Evolutionary conservation across 2,888 invertebrate species (phyloP).

Genomic region (Cerastoderma edule): DNA sequence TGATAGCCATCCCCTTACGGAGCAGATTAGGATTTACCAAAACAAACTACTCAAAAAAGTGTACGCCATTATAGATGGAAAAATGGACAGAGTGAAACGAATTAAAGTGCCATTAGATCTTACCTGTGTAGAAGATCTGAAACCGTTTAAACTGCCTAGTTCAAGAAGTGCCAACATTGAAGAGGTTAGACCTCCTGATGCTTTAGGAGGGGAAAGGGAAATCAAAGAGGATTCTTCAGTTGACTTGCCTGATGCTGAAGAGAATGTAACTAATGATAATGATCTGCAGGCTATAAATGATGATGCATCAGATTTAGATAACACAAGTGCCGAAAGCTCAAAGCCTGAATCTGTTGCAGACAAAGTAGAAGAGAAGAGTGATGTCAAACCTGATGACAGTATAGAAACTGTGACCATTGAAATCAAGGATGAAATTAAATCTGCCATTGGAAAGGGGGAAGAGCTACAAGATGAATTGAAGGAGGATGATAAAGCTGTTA

Average conservation of each 20-base stretch:
- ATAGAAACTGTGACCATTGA: conserved; percentile 3
- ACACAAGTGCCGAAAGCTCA: conserved; percentile 3
- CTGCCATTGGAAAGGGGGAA: conserved; percentile 61
- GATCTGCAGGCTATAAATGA: background rate
- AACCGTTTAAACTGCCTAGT: background rate
- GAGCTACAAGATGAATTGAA: conserved; percentile 59
- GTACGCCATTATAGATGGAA: conserved; percentile 67
- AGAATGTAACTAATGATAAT: background rate
- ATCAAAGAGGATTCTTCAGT: conserved; percentile 22
- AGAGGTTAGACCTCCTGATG: background rate
- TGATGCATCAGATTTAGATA: background rate
- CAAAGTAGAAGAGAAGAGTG: conserved; percentile 17
- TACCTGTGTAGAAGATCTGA: conserved; percentile 40
- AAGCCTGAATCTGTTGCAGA: conserved; percentile 20
- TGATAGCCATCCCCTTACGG: conserved; percentile 78
- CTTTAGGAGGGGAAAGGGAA: background rate
- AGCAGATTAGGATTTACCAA: conserved; percentile 73
- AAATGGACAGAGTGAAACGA: conserved; percentile 59
- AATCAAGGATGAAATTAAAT: conserved; percentile 59
- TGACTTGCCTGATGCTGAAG: background rate
- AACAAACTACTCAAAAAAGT: conserved; percentile 70
- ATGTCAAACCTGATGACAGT: background rate
- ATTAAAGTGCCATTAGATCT: conserved; percentile 68
- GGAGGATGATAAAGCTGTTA: conserved; percentile 57
- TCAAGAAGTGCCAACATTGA: background rate